Evolutionary conservation across 2,113 vertebrate genomes (phyloP).

Genomic region (Python bivittatus): DNA sequence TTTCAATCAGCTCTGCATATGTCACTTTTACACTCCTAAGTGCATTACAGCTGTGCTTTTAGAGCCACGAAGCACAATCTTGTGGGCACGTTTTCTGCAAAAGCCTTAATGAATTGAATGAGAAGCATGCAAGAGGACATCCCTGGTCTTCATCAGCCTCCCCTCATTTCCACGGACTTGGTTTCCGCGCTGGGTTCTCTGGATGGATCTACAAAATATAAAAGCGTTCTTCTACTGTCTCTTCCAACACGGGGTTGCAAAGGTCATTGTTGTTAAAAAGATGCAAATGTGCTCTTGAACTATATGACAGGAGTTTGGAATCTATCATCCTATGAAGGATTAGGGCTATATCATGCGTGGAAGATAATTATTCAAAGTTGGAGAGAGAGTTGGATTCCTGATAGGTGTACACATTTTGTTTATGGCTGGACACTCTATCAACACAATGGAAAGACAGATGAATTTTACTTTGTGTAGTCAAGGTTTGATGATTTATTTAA

Average conservation of each 20-base stretch:
- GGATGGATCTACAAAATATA: constrained; percentile 49
- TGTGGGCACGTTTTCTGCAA: not conserved
- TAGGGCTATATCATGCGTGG: not conserved
- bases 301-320: not conserved
- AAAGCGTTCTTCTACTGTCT: constrained; percentile 58
- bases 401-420: too few species aligned
- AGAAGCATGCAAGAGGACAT: not conserved
- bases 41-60: constrained; percentile 40
- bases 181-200: too few species aligned
- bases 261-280: constrained; percentile 35
- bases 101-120: not conserved
- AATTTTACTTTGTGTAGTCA: too few species aligned
- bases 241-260: constrained; percentile 28
- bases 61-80: constrained; percentile 21
- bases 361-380: too few species aligned
- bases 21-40: constrained; percentile 65
- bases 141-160: not conserved
- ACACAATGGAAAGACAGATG: too few species aligned
- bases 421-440: too few species aligned
- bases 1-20: constrained; percentile 72
- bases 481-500: too few species aligned
- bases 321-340: not conserved
- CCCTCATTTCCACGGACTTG: not conserved
- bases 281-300: not conserved
- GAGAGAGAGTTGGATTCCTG: too few species aligned